Conservation (phyloP, 2,888 invertebrate genomes). For the Erannis defoliaria region DNA sequence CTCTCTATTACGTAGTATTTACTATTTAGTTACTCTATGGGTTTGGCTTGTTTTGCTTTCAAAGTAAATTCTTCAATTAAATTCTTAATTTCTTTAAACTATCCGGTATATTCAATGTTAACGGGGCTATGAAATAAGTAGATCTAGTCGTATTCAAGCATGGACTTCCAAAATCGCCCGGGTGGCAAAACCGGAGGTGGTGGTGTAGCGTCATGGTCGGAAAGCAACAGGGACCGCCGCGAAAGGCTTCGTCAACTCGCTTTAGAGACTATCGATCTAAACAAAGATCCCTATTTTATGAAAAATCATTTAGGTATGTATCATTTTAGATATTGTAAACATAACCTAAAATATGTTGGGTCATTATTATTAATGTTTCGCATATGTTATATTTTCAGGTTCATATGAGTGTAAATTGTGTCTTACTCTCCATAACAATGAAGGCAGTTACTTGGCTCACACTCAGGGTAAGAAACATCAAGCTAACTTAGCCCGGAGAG, state of each 20-base stretch:
- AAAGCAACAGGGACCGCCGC: conserved; percentile 98
- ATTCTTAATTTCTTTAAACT: background rate
- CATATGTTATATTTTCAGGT: conserved; percentile 71
- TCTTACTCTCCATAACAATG: conserved; percentile 99
- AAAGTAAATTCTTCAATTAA: no score
- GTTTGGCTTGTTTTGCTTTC: no score
- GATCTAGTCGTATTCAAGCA: conserved; percentile 64
- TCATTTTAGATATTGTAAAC: conserved; percentile 8
- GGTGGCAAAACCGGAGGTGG: conserved; percentile 99
- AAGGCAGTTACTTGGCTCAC: conserved; percentile 99
- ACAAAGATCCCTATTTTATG: conserved; percentile 99
- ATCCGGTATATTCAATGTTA: background rate
- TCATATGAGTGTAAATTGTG: conserved; percentile 99
- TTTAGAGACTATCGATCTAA: conserved; percentile 98
- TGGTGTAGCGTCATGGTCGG: conserved; percentile 99
- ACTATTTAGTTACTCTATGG: no score
- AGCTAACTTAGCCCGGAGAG: conserved; percentile 98
- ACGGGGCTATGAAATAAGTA: conserved; percentile 11
- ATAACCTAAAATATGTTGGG: conserved; percentile 33
- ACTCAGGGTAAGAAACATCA: conserved; percentile 99
- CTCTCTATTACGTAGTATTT: no score
- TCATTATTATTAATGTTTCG: background rate
- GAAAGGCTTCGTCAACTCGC: conserved; percentile 98
- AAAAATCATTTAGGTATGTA: conserved; percentile 97
- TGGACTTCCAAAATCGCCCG: conserved; percentile 99